Base-by-base conservation (phyloP, 23 tunicate genomes). In the Diplosoma virens region DNA sequence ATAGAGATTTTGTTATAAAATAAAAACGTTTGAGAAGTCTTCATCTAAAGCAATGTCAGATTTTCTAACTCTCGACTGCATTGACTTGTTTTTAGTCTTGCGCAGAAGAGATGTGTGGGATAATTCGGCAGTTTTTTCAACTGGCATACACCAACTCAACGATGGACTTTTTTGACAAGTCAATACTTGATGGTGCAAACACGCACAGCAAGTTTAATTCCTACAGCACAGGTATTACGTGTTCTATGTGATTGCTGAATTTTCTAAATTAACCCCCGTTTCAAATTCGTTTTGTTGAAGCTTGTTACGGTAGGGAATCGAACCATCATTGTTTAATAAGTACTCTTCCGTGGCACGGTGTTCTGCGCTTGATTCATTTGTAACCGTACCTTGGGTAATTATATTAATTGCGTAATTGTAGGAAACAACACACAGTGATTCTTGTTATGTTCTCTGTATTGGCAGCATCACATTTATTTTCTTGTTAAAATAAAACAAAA, bases 151-250 rank as follows among this genome's bases (percentile, higher is more conserved):
- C 97, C 1, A 80, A 80, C 22, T 81, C 97, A 16, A 84, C 97
- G 52, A 84, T 90, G 81, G 97, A 90, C 37, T 90, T 90, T 63
- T 79, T 90, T 7, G 86, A 90, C 46, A 79, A 84, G 32, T 73
- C 90, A 11, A 90, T 90, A 20, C 79, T 63, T 53, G 90, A 83
- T 67, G 97, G 97, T 14, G 97, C 97, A 14, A 21, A 30, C 6
- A 90, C 97, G 5, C n/a, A n/a, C n/a, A 90, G 90, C 1, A 90
- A 90, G 47, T 69, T 84, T 67, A 82, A 84, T 47, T 90, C 97
- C 0, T 84, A 79, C 76, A 90, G 97, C 79, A 84, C 90, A 35
- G 97, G 97, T 90, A n/a, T n/a, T n/a, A n/a, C n/a, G n/a, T n/a
- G n/a, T n/a, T n/a, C n/a, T n/a, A n/a, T n/a, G n/a, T n/a, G n/a